phyloP scores from a whole-genome alignment of 2,797 vertebrate genomes.

The Sebastes itinus region DNA sequence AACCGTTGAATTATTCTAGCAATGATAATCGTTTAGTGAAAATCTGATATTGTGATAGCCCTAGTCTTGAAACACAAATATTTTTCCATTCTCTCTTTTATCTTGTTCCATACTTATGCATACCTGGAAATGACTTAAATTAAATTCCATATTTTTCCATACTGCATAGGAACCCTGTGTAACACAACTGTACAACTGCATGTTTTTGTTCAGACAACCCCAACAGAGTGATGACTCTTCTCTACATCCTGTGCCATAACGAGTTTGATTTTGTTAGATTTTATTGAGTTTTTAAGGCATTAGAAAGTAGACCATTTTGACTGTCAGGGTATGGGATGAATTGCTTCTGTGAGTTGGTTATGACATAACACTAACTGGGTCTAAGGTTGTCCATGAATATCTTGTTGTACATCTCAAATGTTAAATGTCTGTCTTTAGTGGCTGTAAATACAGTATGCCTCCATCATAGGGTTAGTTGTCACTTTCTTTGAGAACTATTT shows the following conservation, averaged over 20 bases:
- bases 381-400: not conserved
- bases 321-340: not conserved
- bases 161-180: not conserved
- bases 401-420: not conserved
- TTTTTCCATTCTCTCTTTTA: no score
- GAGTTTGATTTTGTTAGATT: not conserved
- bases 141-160: no score
- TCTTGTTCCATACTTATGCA: no score
- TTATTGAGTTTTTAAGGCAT: not conserved
- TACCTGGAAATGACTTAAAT: no score
- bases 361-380: not conserved
- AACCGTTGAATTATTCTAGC: no score
- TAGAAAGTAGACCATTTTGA: not conserved
- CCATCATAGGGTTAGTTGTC: not conserved
- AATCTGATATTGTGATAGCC: no score
- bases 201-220: not conserved
- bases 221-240: not conserved
- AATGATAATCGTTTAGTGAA: no score
- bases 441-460: not conserved
- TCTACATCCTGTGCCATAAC: not conserved
- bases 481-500: conserved; percentile 7
- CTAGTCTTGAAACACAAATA: no score
- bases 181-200: not conserved
- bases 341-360: not conserved
- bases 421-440: not conserved